phyloP scores from a whole-genome alignment of 2,797 vertebrate genomes.

The Paratrypauchen microcephalus region DNA sequence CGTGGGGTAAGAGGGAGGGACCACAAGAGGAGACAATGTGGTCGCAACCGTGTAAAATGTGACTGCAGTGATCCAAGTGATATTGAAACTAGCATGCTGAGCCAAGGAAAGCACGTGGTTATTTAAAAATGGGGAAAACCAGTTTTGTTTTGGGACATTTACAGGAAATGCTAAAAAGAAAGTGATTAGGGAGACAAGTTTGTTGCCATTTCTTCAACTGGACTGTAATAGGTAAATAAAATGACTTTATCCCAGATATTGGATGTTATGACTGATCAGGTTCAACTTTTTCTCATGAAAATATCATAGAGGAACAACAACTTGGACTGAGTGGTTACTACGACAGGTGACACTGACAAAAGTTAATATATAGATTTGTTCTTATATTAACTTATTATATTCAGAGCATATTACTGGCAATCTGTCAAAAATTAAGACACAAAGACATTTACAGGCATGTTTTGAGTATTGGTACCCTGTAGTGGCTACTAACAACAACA shows the following conservation, averaged over 20 bases:
- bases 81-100: slow-evolving; percentile 29
- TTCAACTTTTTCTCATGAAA: too few relatives aligned
- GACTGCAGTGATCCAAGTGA: not conserved
- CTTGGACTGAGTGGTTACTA: too few relatives aligned
- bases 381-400: not conserved
- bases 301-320: too few relatives aligned
- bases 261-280: too few relatives aligned
- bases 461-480: not conserved
- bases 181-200: not conserved
- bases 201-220: not conserved
- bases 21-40: slow-evolving; percentile 11
- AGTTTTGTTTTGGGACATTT: not conserved
- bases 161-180: not conserved
- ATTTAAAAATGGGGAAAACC: not conserved
- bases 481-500: not conserved
- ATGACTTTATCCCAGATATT: not conserved
- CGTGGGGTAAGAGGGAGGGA: slow-evolving; percentile 9
- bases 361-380: not conserved
- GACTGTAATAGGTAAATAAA: not conserved
- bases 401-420: not conserved
- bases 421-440: not conserved
- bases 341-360: not conserved
- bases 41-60: slow-evolving; percentile 15
- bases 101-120: slow-evolving; percentile 11
- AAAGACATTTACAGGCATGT: too few relatives aligned